Conservation (phyloP, 2,888 invertebrate species). For the Drosophila nr. perissopoda region DNA sequence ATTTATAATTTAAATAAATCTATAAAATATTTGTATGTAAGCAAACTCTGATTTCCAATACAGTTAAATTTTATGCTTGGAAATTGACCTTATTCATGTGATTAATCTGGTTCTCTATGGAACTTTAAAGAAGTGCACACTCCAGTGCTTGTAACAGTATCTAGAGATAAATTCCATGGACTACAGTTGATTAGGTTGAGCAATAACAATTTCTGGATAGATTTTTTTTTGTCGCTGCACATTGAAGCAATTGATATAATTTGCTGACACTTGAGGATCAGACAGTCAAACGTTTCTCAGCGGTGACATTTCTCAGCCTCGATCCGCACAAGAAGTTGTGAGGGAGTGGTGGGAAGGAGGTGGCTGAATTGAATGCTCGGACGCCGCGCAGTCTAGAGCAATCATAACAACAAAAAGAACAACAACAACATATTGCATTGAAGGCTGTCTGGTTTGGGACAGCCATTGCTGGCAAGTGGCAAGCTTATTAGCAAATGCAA, state of each 20-base stretch:
- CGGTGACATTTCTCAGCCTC: conserved; percentile 51
- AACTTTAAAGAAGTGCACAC: conserved; percentile 35
- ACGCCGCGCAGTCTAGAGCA: conserved; percentile 77
- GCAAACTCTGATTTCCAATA: background rate
- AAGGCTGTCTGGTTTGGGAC: conserved; percentile 56
- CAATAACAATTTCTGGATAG: conserved; percentile 56
- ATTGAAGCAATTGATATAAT: conserved; percentile 52
- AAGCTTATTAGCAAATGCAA: conserved; percentile 79
- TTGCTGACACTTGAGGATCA: conserved; percentile 55
- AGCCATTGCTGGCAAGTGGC: conserved; percentile 26
- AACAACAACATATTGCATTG: conserved; percentile 46
- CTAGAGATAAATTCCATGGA: conserved; percentile 39
- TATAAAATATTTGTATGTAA: background rate
- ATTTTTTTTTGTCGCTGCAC: conserved; percentile 1
- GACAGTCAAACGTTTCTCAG: conserved; percentile 37
- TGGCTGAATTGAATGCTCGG: conserved; percentile 39
- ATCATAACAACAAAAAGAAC: conserved; percentile 55
- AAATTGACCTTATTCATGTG: conserved; percentile 6
- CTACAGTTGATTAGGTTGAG: conserved; percentile 54
- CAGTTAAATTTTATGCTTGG: background rate
- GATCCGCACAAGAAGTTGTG: conserved; percentile 4
- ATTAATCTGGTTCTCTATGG: conserved; percentile 8
- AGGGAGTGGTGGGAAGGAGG: background rate
- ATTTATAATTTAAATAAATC: too few relatives aligned
- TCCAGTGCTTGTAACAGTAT: conserved; percentile 34